phyloP scores from a whole-genome alignment of 2,888 invertebrate genomes.

The Drosophila antonietae region DNA sequence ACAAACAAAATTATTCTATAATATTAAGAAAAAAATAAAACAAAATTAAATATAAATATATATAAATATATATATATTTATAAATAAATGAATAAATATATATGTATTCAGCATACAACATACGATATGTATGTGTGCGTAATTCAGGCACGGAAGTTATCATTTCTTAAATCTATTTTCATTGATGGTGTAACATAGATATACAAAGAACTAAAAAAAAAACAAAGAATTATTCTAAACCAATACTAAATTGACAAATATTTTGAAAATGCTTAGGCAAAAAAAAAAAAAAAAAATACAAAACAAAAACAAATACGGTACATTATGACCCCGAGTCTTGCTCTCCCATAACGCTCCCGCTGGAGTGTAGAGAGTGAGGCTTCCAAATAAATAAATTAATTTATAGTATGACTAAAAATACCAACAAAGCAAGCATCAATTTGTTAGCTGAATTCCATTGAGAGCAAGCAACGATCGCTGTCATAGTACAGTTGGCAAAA shows the following conservation, averaged over 20 bases:
- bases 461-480: conserved; percentile 1
- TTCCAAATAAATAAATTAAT: neutral
- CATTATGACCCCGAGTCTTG: conserved; percentile 32
- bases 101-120: conserved; percentile 22
- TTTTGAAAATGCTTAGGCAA: conserved; percentile 3
- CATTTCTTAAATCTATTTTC: conserved; percentile 62
- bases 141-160: conserved; percentile 42
- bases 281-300: neutral
- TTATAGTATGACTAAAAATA: conserved; percentile 3
- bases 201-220: conserved; percentile 51
- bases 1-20: conserved; percentile 10
- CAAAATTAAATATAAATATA: conserved; percentile 8
- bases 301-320: conserved; percentile 23
- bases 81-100: conserved; percentile 19
- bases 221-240: conserved; percentile 1
- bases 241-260: conserved; percentile 4
- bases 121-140: conserved; percentile 25
- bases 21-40: conserved; percentile 19
- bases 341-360: conserved; percentile 5
- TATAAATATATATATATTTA: conserved; percentile 10
- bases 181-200: conserved; percentile 77
- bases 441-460: conserved; percentile 4
- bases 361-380: conserved; percentile 13
- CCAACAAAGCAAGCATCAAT: conserved; percentile 7
- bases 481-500: neutral